Conservation (phyloP, 64 coral and sea anemone genomes). For the Acropora tenuis region DNA sequence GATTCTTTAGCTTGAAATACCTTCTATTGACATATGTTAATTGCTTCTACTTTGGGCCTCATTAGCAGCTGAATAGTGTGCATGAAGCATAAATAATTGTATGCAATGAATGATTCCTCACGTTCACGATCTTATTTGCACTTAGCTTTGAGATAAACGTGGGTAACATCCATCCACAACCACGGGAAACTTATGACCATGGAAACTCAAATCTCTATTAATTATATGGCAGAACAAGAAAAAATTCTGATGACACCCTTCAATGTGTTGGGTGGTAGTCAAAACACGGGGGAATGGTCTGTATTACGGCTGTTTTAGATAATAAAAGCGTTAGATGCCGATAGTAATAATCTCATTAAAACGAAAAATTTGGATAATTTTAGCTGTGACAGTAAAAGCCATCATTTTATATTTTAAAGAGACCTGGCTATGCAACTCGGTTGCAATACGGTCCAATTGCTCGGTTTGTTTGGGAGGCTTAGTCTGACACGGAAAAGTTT, state of each 20-base stretch:
- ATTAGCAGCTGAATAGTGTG: constrained; percentile 5
- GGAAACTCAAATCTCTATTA: neutral
- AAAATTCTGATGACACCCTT: neutral
- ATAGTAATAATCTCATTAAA: neutral
- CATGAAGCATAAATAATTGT: neutral
- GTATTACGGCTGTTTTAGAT: neutral
- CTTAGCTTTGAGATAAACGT: neutral
- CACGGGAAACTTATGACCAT: neutral
- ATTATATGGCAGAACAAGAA: neutral
- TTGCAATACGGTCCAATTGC: no score
- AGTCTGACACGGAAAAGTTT: no score
- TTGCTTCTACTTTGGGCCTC: constrained; percentile 17
- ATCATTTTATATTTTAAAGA: neutral
- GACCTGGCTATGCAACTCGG: neutral
- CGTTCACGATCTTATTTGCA: constrained; percentile 6
- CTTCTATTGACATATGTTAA: constrained; percentile 21
- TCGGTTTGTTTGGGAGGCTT: no score
- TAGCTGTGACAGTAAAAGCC: neutral
- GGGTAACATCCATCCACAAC: neutral
- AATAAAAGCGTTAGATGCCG: neutral
- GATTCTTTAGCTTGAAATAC: neutral
- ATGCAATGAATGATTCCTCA: neutral
- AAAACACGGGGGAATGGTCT: neutral
- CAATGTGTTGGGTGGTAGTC: neutral
- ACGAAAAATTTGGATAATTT: neutral